These are phyloP conservation scores for Poecilia gillii DNA, from an alignment of 2,797 vertebrate genomes.

Conservation along the genomic window DNA sequence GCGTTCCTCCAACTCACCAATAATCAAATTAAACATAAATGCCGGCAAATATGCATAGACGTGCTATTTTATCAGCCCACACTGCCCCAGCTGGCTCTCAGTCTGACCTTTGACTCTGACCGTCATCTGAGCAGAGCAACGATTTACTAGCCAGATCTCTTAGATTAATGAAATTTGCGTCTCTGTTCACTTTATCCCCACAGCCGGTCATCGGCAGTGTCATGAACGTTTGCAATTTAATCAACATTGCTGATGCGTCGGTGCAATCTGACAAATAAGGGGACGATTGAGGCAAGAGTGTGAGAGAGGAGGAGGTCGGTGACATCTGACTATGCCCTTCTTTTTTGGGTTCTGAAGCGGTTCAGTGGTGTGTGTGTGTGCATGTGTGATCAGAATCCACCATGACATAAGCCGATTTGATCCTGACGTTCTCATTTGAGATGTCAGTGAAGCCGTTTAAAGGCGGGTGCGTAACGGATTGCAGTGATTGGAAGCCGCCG, in stretches of 20 bases:
- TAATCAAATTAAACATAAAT: background rate
- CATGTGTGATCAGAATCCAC: constrained; percentile 37
- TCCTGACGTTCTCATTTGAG: background rate
- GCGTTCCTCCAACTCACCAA: background rate
- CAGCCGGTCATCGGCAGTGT: constrained; percentile 24
- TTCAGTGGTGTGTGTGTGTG: background rate
- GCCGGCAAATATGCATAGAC: background rate
- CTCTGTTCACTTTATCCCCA: constrained; percentile 22
- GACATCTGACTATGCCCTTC: constrained; percentile 10
- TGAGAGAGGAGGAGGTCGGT: background rate
- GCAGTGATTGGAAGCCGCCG: constrained; percentile 4
- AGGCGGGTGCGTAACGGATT: constrained; percentile 22
- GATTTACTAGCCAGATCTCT: constrained; percentile 40
- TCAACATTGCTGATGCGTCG: constrained; percentile 55
- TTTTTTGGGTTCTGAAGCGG: constrained; percentile 7
- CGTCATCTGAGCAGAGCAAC: constrained; percentile 40
- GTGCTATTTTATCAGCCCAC: constrained; percentile 9
- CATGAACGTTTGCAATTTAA: constrained; percentile 32
- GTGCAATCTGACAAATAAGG: constrained; percentile 53
- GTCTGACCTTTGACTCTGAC: constrained; percentile 63
- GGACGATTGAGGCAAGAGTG: constrained; percentile 28
- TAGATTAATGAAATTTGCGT: constrained; percentile 57
- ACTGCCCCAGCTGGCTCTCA: constrained; percentile 65
- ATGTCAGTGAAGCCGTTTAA: constrained; percentile 11
- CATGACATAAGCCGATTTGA: constrained; percentile 32